Percentiles rank a stretch among this genome's conserved stretches.
These are phyloP conservation scores for Macrotis lagotis DNA, from an alignment of 2,113 vertebrate genomes.

Conservation along the genomic window DNA sequence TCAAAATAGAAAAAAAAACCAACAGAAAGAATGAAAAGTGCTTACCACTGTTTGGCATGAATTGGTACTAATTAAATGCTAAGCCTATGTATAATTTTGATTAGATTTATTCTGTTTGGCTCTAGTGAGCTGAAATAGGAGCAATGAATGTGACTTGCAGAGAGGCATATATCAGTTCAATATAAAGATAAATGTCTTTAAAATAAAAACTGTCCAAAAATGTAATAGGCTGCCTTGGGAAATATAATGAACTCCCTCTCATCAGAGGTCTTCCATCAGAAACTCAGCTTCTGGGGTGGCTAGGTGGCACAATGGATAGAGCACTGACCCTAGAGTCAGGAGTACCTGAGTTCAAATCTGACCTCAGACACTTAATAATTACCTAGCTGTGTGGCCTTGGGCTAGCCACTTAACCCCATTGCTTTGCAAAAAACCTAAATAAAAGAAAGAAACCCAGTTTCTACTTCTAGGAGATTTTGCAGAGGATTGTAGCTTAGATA, in stretches of 20 bases:
- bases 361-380: too few species aligned
- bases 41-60: background rate
- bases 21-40: too few species aligned
- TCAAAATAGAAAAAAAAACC: too few species aligned
- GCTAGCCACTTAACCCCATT: too few species aligned
- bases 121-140: background rate
- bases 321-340: too few species aligned
- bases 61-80: background rate
- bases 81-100: background rate
- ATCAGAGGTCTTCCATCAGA: background rate
- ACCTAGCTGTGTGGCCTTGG: too few species aligned
- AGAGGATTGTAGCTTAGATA: background rate
- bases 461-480: background rate
- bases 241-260: background rate
- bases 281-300: background rate
- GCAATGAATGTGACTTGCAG: background rate
- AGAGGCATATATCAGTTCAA: background rate
- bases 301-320: too few species aligned
- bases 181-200: background rate
- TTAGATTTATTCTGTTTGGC: background rate
- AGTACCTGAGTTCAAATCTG: too few species aligned
- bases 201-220: background rate
- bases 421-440: too few species aligned
- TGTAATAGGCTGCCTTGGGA: background rate
- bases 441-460: background rate